A percentile compares a stretch with the other conserved stretches of the same genome.
Evolutionary conservation across 2,797 vertebrate species (phyloP).

Genomic region (Neosilurus mollespiculum): DNA sequence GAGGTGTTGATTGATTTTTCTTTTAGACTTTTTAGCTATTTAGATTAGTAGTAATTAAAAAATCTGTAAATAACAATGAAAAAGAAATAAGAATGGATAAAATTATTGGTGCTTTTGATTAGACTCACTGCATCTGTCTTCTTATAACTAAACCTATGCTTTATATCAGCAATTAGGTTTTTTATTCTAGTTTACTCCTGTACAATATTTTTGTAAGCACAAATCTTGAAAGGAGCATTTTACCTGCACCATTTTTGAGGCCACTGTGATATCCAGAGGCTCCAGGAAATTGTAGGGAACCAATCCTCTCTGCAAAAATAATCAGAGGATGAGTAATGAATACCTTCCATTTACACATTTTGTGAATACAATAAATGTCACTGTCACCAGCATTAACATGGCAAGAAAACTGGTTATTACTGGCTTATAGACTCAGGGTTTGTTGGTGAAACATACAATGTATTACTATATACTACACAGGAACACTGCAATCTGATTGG

Average conservation of each 20-base stretch:
- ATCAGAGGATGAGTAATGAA: background rate
- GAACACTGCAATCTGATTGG: no score
- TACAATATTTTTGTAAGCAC: background rate
- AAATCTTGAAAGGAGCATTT: conserved; percentile 9
- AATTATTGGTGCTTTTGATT: background rate
- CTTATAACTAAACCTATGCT: background rate
- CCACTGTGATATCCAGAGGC: conserved; percentile 77
- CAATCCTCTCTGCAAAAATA: conserved; percentile 80
- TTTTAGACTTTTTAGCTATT: background rate
- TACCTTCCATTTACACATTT: background rate
- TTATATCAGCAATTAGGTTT: background rate
- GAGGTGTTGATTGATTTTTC: background rate
- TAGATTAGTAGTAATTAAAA: background rate
- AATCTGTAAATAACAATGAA: background rate
- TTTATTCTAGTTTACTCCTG: background rate
- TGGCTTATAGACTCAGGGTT: background rate
- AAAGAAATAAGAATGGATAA: background rate
- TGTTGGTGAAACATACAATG: background rate
- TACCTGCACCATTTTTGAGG: conserved; percentile 67
- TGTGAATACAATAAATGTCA: background rate
- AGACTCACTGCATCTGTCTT: background rate
- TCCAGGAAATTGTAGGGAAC: conserved; percentile 94
- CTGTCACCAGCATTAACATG: background rate
- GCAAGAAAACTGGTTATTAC: background rate
- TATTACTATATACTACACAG: no score